These are phyloP conservation scores for Enteromius anoplus DNA, from an alignment of 2,797 vertebrate genomes.

Conservation along the genomic window DNA sequence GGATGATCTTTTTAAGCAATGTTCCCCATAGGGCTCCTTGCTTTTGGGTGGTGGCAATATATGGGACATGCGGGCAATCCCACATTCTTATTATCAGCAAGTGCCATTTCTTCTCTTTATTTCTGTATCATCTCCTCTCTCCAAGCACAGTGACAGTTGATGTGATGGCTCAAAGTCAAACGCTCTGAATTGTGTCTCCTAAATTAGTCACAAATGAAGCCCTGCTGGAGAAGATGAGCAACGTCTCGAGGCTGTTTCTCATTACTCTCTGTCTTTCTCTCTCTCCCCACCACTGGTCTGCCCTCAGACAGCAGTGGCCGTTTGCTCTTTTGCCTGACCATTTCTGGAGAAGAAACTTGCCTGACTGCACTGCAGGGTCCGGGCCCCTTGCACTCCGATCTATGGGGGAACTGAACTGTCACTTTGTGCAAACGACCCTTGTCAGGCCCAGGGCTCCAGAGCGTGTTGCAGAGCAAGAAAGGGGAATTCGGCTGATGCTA, in stretches of 20 bases:
- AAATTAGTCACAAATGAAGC: slow-evolving; percentile 64
- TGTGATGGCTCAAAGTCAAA: slow-evolving; percentile 59
- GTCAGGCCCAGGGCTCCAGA: slow-evolving; percentile 24
- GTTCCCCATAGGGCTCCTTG: neutral
- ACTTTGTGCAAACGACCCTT: slow-evolving; percentile 43
- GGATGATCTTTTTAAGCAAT: slow-evolving; percentile 2
- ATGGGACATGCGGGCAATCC: slow-evolving; percentile 3
- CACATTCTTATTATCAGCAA: slow-evolving; percentile 10
- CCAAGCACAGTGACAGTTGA: slow-evolving; percentile 53
- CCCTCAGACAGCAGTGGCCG: slow-evolving; percentile 55
- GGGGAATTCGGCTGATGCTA: slow-evolving; percentile 46
- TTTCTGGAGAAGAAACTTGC: slow-evolving; percentile 50
- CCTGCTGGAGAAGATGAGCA: slow-evolving; percentile 62
- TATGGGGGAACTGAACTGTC: slow-evolving; percentile 53
- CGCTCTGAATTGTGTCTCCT: slow-evolving; percentile 53
- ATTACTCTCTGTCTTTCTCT: slow-evolving; percentile 50
- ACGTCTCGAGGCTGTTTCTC: slow-evolving; percentile 62
- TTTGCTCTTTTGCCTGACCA: slow-evolving; percentile 54
- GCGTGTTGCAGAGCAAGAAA: slow-evolving; percentile 29
- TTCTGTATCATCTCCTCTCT: slow-evolving; percentile 36
- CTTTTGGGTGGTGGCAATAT: slow-evolving; percentile 16
- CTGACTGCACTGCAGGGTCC: slow-evolving; percentile 59
- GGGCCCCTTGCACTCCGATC: slow-evolving; percentile 57
- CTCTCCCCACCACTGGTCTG: slow-evolving; percentile 40
- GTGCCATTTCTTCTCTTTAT: slow-evolving; percentile 31